Base-by-base conservation (phyloP, 1,140 invertebrate genomes). In the Pygmarrhopalites habei region DNA sequence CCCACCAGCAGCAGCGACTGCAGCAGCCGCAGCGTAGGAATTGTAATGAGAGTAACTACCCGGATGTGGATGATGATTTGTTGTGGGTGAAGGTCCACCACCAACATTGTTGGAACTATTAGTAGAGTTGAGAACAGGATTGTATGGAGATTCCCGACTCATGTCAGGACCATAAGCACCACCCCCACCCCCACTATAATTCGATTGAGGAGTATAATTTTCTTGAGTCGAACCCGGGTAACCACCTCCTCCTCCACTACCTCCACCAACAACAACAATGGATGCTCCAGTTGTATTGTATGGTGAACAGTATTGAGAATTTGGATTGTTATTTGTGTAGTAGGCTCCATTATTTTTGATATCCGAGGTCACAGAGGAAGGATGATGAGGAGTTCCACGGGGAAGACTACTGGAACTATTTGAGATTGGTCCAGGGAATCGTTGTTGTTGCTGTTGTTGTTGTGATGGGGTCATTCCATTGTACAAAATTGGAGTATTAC, bases 231-330 rank as follows among this genome's bases (percentile, higher is more conserved):
- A n/a, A n/a, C n/a, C n/a, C n/a, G n/a, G n/a, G n/a, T n/a, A n/a
- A n/a, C n/a, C n/a, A n/a, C n/a, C n/a, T n/a, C n/a, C n/a, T n/a
- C n/a, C n/a, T n/a, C n/a, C n/a, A n/a, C n/a, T n/a, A n/a, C n/a
- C n/a, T n/a, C n/a, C n/a, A n/a, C n/a, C n/a, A 52, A 23, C 23
- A 52, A n/a, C 28, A 52, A 52, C 49, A 28, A 10, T 52, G 49
- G n/a, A 3, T 28, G 44, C 44, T n/a, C 21, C 49, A 52, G 32
- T 15, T 7, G 5, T 35, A 35, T 35, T 35, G 15, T 55, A 49
- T 28, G 71, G 68, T 35, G 71, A 67, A 49, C 66, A 72, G 68
- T 72, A 72, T 59, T 72, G 69, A 52, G 69, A 71, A 58, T 66
- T 68, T 43, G 72, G 68, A 65, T 73, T 69, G 23, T 47, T n/a